Conservation (phyloP, 2,797 vertebrate species). For the Falco concolor region DNA sequence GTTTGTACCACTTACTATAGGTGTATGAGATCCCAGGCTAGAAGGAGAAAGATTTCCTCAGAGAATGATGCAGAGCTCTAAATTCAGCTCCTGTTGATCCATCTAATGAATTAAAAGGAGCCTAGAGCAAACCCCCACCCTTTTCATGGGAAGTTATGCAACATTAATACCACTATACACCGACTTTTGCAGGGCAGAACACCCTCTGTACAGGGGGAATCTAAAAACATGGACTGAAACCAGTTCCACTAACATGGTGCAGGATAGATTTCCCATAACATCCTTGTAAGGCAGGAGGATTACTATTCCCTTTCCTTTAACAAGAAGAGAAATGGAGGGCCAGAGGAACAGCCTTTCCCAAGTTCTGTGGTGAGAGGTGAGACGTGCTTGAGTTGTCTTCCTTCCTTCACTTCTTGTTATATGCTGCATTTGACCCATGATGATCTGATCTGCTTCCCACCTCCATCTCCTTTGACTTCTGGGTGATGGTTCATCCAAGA, state of each 20-base stretch:
- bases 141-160: background rate
- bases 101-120: background rate
- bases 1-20: background rate
- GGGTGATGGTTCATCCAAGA: background rate
- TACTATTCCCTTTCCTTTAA: background rate
- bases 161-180: background rate
- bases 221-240: background rate
- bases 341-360: background rate
- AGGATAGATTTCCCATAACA: background rate
- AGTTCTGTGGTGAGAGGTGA: background rate
- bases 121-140: background rate
- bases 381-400: background rate
- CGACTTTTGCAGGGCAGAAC: background rate
- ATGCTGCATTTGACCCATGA: background rate
- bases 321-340: background rate
- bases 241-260: background rate
- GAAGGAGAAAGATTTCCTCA: background rate
- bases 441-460: background rate
- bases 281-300: background rate
- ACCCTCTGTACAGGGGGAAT: background rate
- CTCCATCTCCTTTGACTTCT: background rate
- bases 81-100: background rate
- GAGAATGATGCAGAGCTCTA: background rate
- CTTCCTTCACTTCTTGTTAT: background rate
- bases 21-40: background rate